Evolutionary conservation across 2,888 invertebrate genomes (phyloP).

Genomic region (Ectobius pallidus): DNA sequence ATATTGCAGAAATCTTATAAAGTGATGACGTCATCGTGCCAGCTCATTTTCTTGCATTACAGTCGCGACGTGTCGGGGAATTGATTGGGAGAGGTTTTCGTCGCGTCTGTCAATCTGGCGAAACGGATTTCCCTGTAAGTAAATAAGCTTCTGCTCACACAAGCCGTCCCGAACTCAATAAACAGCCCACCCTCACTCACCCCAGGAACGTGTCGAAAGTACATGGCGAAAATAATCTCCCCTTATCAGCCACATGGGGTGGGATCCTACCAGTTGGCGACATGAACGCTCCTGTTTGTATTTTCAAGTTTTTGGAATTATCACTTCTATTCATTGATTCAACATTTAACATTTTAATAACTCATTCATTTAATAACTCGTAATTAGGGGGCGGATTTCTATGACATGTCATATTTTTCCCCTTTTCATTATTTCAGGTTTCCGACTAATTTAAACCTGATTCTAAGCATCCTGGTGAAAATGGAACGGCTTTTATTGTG

Average conservation of each 20-base stretch:
- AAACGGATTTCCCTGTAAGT: conserved; percentile 27
- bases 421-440: too few relatives aligned
- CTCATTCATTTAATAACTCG: too few relatives aligned
- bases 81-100: conserved; percentile 10
- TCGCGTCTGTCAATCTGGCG: background rate
- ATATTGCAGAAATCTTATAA: too few relatives aligned
- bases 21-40: conserved; percentile 14
- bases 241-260: background rate
- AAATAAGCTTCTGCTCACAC: conserved; percentile 20
- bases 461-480: too few relatives aligned
- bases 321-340: too few relatives aligned
- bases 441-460: too few relatives aligned
- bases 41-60: background rate
- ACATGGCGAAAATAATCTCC: background rate
- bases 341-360: too few relatives aligned
- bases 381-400: too few relatives aligned
- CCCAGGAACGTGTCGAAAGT: background rate
- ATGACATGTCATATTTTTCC: too few relatives aligned
- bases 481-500: too few relatives aligned
- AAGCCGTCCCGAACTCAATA: background rate
- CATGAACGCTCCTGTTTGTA: too few relatives aligned
- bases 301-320: too few relatives aligned
- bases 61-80: background rate
- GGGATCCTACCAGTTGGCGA: background rate
- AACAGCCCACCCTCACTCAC: background rate